Percentiles rank a stretch among this genome's conserved stretches.
Conservation (phyloP, 2,888 invertebrate species). For the Tinea pellionella region DNA sequence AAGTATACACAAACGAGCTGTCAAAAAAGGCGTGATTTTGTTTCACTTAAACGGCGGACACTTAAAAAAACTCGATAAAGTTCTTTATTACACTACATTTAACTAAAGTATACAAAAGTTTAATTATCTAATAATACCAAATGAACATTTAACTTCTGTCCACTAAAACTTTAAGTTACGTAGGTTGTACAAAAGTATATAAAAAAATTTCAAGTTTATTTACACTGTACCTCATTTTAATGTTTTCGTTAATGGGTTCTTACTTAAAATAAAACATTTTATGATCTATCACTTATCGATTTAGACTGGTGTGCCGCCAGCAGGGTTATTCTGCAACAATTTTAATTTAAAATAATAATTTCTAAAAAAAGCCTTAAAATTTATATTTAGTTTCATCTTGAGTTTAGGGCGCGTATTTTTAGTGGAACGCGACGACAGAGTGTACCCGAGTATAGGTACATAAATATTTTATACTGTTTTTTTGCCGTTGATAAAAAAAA, state of each 20-base stretch:
- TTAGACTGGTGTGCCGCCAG: conserved; percentile 19
- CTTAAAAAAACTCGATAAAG: background rate
- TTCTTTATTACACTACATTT: background rate
- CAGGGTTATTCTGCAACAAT: background rate
- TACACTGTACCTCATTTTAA: conserved; percentile 31
- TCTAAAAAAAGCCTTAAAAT: too few species aligned
- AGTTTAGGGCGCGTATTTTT: too few species aligned
- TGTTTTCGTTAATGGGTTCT: conserved; percentile 47
- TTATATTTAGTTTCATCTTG: too few species aligned
- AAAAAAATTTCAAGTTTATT: conserved; percentile 25
- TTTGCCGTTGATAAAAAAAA: too few species aligned
- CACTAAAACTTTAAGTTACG: background rate
- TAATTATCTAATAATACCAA: conserved; percentile 17
- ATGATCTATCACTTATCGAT: conserved; percentile 36
- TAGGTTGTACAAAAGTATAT: background rate
- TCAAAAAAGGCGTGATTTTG: too few species aligned
- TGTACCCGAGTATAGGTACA: too few species aligned
- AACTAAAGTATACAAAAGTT: background rate
- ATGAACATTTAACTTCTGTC: conserved; percentile 18
- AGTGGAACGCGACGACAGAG: too few species aligned
- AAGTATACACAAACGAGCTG: too few species aligned
- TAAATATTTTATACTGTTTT: too few species aligned
- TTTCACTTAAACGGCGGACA: too few species aligned
- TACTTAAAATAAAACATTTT: conserved; percentile 38
- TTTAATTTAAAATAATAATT: too few species aligned